Percentiles rank a stretch among this genome's conserved stretches.
Conservation (phyloP, 2,113 vertebrate genomes). For the Tapirus terrestris region DNA sequence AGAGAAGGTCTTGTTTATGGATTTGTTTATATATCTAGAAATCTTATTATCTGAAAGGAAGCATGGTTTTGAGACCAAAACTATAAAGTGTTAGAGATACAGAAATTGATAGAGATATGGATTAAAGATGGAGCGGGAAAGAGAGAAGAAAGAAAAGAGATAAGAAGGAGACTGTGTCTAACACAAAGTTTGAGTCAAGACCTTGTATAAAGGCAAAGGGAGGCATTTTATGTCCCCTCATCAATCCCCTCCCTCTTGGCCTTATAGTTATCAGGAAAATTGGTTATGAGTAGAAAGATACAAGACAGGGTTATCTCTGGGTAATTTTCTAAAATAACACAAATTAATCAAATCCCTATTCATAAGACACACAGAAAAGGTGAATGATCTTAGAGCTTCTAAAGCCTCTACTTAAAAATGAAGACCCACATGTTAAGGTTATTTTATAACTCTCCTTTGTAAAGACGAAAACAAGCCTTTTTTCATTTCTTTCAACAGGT, state of each 20-base stretch:
- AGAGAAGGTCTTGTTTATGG: background rate
- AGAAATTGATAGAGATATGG: background rate
- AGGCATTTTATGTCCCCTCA: background rate
- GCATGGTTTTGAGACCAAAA: background rate
- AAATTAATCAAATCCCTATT: background rate
- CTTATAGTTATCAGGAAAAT: background rate
- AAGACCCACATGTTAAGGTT: background rate
- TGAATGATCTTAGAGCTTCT: background rate
- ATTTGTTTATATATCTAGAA: background rate
- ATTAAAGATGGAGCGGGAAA: background rate
- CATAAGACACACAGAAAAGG: background rate
- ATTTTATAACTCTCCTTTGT: background rate
- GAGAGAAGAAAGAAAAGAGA: background rate
- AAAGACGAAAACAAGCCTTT: background rate
- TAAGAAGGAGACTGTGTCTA: background rate
- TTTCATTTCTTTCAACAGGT: constrained; percentile 13
- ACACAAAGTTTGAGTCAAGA: background rate
- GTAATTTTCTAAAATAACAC: background rate
- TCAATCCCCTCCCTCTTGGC: fast-evolving
- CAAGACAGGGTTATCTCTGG: background rate
- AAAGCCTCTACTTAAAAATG: background rate
- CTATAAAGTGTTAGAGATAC: background rate
- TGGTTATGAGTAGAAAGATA: background rate
- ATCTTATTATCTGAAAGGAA: background rate
- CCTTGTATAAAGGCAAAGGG: background rate